Evolutionary conservation across 2,888 invertebrate species (phyloP), one percentile per base, ranked within the genome.

Genomic region (Ormyrus rosae): DNA sequence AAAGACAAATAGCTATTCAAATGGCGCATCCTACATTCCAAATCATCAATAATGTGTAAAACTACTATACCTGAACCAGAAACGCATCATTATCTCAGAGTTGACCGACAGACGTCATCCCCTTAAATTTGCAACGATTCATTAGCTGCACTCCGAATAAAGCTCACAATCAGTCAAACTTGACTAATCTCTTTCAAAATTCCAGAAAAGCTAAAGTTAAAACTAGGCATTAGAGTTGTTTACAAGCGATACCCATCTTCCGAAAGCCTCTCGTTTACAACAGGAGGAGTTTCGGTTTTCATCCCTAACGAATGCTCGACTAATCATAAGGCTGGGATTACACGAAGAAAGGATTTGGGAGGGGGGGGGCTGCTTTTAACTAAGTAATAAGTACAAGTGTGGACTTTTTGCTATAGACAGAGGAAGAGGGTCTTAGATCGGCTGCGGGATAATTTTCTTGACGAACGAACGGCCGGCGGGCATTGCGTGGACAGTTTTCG

Each of bases 301-400:
- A 10, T 48, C 56, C 48, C 68, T 69, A 73, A 79, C 73, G 56
- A 48, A 45, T 65, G 58, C 53, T 3, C n/a, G 48, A 65, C 78
- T 73, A 61, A 65, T 78, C 61, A 68, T 53, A 48, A 69, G 19
- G 55, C 55, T 8, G 56, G 56, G 73, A 73, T 79, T 73, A 79
- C 67, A 65, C 45, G 60, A 13, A 5, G 46, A 65, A 53, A 51
- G 67, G 46, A 48, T 67, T 63, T 48, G 68, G 68, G 61, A 60
- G 48, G 58, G 19, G 45, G 6, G 46, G 53, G 64, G 46, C 34
- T 34, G 50, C 51, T 51, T 68, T 67, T 60, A 68, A 75, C 64
- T 19, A 77, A 50, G 55, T 70, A n/a, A 34, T 56, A 45, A 56
- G 48, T 48, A 73, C n/a, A 48, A 45, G 11, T 65, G 5, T 6